Evolutionary conservation across 2,888 invertebrate species (phyloP).

Genomic region (Drosophila mimica): DNA sequence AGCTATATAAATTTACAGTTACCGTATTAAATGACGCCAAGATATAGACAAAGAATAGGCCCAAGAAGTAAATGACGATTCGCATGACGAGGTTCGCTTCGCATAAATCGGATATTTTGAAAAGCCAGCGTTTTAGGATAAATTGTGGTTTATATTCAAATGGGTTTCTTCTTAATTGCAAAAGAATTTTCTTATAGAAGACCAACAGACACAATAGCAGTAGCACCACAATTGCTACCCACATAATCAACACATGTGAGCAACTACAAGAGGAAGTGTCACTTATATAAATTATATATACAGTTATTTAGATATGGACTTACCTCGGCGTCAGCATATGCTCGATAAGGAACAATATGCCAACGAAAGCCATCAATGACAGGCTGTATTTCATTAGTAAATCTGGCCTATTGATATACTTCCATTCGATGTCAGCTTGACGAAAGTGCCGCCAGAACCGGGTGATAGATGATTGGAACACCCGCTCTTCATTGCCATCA

Average conservation of each 20-base stretch:
- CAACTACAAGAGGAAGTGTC: not conserved
- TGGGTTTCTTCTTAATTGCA: not conserved
- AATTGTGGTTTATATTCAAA: not conserved
- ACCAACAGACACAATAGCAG: slow-evolving; percentile 15
- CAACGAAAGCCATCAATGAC: slow-evolving; percentile 87
- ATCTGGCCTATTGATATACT: slow-evolving; percentile 91
- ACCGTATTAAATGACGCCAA: slow-evolving; percentile 50
- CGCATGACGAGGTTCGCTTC: slow-evolving; percentile 32
- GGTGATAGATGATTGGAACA: slow-evolving; percentile 67
- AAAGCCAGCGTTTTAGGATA: slow-evolving; percentile 25
- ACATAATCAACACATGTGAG: slow-evolving; percentile 76
- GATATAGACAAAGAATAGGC: slow-evolving; percentile 88
- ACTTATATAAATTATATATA: not conserved
- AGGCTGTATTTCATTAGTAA: slow-evolving; percentile 93
- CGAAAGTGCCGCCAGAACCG: slow-evolving; percentile 88
- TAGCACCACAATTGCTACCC: slow-evolving; percentile 61
- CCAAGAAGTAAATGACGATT: slow-evolving; percentile 83
- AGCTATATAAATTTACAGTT: not conserved
- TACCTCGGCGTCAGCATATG: slow-evolving; percentile 19
- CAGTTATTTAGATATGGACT: slow-evolving; percentile 8
- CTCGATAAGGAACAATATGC: slow-evolving; percentile 87
- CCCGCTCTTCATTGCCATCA: slow-evolving; percentile 25
- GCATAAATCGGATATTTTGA: not conserved
- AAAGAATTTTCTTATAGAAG: slow-evolving; percentile 37
- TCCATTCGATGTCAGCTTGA: slow-evolving; percentile 88